A percentile compares a stretch with the other conserved stretches of the same genome.
These are phyloP conservation scores for Passer domesticus DNA, from an alignment of 2,113 vertebrate species.

Conservation along the genomic window DNA sequence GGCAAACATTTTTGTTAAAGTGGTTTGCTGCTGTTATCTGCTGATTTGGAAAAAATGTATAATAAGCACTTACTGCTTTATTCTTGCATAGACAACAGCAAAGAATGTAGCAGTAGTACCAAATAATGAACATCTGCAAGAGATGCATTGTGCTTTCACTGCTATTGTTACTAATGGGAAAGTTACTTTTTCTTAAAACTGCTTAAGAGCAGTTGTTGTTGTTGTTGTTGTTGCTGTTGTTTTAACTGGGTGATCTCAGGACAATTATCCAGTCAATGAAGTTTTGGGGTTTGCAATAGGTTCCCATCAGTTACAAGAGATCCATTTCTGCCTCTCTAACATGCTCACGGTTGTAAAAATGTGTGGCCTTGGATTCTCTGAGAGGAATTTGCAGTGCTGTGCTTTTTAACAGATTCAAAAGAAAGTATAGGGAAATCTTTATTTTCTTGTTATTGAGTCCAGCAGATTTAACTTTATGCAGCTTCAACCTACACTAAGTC, in stretches of 20 bases:
- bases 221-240: neutral
- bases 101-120: neutral
- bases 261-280: neutral
- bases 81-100: neutral
- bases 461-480: neutral
- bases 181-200: neutral
- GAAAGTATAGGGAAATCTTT: neutral
- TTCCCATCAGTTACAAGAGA: neutral
- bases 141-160: neutral
- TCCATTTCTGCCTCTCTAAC: neutral
- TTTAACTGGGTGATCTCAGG: neutral
- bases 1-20: slow-evolving; percentile 69
- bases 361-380: neutral
- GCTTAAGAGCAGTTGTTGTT: neutral
- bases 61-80: slow-evolving; percentile 59
- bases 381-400: neutral
- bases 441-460: neutral
- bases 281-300: neutral
- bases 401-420: neutral
- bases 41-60: slow-evolving; percentile 40
- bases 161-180: neutral
- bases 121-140: neutral
- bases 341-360: neutral
- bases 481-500: neutral
- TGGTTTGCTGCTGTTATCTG: slow-evolving; percentile 62